Percentiles rank a stretch among this genome's conserved stretches.
phyloP scores from a whole-genome alignment of 2,113 vertebrate genomes.

The Apteryx owenii region DNA sequence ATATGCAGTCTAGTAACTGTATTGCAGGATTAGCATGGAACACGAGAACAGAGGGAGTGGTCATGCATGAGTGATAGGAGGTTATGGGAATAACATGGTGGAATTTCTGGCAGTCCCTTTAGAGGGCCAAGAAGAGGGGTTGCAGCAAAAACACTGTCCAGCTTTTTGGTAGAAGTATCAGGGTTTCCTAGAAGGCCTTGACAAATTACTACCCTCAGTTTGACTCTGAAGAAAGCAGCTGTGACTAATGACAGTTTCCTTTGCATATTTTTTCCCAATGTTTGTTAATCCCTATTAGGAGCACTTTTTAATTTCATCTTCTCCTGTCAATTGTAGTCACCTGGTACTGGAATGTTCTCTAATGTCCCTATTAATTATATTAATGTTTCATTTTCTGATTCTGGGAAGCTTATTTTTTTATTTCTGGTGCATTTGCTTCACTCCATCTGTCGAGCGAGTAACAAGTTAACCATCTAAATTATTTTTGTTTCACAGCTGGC shows the following conservation, averaged over 20 bases:
- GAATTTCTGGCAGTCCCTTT: not conserved
- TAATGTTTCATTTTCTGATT: not conserved
- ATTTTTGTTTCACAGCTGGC: not conserved
- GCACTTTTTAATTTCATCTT: not conserved
- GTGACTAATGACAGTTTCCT: not conserved
- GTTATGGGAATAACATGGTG: not conserved
- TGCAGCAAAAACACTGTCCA: not conserved
- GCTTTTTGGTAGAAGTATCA: not conserved
- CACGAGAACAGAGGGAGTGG: not conserved
- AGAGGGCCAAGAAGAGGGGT: not conserved
- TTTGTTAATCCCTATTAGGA: not conserved
- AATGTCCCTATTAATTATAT: not conserved
- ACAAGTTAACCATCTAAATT: not conserved
- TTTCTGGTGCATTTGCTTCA: not conserved
- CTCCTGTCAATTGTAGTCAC: not conserved
- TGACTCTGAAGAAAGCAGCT: not conserved
- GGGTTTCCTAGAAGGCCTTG: not conserved
- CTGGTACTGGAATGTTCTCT: not conserved
- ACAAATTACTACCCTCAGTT: not conserved
- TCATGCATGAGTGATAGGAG: fast-evolving
- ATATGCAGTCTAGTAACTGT: not conserved
- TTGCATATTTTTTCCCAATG: not conserved
- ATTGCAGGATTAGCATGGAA: not conserved
- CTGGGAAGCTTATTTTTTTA: not conserved
- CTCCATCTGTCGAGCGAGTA: not conserved